Evolutionary conservation across 2,113 vertebrate species (phyloP), one percentile per base, ranked within the genome.

Genomic region (Onychostoma macrolepis): DNA sequence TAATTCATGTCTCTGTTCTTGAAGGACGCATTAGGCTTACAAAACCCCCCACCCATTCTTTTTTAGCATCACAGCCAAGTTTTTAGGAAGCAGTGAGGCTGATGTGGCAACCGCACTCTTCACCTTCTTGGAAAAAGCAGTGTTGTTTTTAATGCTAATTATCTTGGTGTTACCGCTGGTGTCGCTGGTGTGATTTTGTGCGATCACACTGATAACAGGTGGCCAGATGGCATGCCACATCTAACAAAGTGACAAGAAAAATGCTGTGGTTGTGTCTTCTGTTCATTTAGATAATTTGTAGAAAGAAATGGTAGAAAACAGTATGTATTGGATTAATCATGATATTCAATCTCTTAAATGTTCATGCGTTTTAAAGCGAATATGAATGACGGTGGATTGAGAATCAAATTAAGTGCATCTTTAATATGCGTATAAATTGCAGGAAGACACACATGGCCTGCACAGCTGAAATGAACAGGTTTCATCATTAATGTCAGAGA

Each of bases 401-500:
- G 24, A 77, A 17, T 30, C 13, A 48, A 19, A 53, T 21, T 13
- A 58, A 61, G 19, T 26, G 21, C 11, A 61, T 61, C n/a, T 61
- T 61, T 38, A 15, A 80, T 38, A 75, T 43, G 53, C 4, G 3
- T 15, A 61, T n/a, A 58, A 38, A 61, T 26, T 56, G 53, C 21
- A 41, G 12, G 33, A 36, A 15, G 38, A 76, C 74, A 17, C 74
- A 48, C n/a, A 45, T 80, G 50, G 19, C 30, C 30, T 10, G 48
- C 28, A 38, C 48, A 58, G 78, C 56, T 80, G 41, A 76, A 76
- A 76, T 28, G 13, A 76, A 48, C 24, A 61, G 36, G 24, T 80
- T 43, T 63, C 61, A 84, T 61, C 45, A 85, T 79, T 82, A 83
- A 72, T 53, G 63, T 71, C 71, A 85, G 80, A 63, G 30, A 15